Percentiles rank a stretch among this genome's conserved stretches.
These are phyloP conservation scores for Podarcis siculus DNA, from an alignment of 2,797 vertebrate species.

Conservation along the genomic window DNA sequence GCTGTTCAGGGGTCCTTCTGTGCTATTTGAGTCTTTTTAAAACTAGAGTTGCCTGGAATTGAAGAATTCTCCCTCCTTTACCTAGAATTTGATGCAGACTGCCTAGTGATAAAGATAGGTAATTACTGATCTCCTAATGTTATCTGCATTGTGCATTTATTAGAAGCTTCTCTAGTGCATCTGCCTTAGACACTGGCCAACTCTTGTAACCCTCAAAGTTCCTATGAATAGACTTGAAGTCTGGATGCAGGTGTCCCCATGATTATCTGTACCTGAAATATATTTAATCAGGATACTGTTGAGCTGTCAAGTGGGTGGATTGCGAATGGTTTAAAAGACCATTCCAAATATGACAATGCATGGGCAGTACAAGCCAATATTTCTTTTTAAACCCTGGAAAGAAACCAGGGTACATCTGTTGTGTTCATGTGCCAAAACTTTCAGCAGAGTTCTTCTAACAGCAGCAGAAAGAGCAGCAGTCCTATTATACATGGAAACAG, in stretches of 20 bases:
- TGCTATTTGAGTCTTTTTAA: neutral
- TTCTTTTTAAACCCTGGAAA: constrained; percentile 12
- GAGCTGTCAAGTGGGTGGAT: neutral
- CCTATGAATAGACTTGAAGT: accelerated
- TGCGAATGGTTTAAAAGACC: constrained; percentile 4
- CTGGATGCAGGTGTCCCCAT: neutral
- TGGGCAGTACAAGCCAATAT: neutral
- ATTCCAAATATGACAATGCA: neutral
- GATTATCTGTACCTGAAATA: neutral
- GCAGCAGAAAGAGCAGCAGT: constrained; percentile 30
- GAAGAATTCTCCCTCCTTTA: neutral
- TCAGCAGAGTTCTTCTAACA: constrained; percentile 33
- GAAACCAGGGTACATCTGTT: constrained; percentile 33
- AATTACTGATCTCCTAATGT: neutral
- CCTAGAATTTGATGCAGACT: neutral
- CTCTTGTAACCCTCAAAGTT: neutral
- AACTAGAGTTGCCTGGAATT: neutral
- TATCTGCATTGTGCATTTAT: neutral
- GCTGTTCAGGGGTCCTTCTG: neutral
- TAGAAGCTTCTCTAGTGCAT: neutral
- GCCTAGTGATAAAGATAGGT: neutral
- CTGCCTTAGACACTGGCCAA: neutral
- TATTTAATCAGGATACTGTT: neutral
- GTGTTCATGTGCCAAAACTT: constrained; percentile 44
- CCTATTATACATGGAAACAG: constrained; percentile 38